Base-by-base conservation (phyloP, 37 sponge, comb jelly and placozoan genomes). In the Dysidea cf. avara region DNA sequence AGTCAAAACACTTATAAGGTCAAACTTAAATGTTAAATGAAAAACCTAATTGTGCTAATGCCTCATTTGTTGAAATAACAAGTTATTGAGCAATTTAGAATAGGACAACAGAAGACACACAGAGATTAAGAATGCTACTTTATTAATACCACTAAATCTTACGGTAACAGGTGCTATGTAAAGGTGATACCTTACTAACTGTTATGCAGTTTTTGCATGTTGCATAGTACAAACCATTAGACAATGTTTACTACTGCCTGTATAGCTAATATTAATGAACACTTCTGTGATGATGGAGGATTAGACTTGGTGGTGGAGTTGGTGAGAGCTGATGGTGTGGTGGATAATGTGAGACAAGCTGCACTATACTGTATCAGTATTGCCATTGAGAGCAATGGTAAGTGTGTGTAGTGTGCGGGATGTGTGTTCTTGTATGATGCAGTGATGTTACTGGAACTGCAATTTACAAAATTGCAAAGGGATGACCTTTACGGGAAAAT, bases 341-440 rank as follows among this genome's bases (percentile, higher is more conserved):
- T 25, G 26, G 22, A 37, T n/a, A 18, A 49, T 30, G 24, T 85
- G 6, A 70, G 43, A 31, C 80, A 73, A 49, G 39, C 68, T 34
- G 51, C 74, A 0, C 39, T 85, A 34, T 74, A 57, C 55, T 57
- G 80, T 20, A 69, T 85, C 16, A 80, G 80, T 21, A 79, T 80
- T 79, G 80, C 80, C n/a, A n/a, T 59, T 29, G 74, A 77, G 56
- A 51, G 43, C 18, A 78, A 78, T 67, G 69, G 79, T 78, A 50
- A 71, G 59, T 49, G 22, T 62, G 24, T 47, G 25, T 69, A 35
- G 1, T 31, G 61, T n/a, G n/a, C n/a, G n/a, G n/a, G n/a, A n/a
- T n/a, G 16, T 17, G 16, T 12, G 51, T 12, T 49, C 16, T 12
- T 12, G 51, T 16, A 17, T 17, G 14, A 49, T n/a, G n/a, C n/a